phyloP scores from a whole-genome alignment of 2,888 invertebrate species.

The Apotomis capreana region DNA sequence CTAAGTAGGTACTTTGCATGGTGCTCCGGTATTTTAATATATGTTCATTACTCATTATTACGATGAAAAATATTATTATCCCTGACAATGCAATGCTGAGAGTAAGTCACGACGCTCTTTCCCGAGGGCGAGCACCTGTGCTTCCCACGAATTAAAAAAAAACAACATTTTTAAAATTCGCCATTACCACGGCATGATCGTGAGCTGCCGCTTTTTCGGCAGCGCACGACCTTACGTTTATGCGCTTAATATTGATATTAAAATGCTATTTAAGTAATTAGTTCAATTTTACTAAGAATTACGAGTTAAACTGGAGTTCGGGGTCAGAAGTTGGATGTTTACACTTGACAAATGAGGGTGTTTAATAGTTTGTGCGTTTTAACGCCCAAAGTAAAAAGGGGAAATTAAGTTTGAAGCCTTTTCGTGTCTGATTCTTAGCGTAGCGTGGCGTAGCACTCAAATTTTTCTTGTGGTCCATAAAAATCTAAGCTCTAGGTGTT shows the following conservation, averaged over 20 bases:
- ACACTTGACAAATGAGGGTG: no score
- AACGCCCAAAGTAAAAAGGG: no score
- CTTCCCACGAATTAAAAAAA: conserved; percentile 63
- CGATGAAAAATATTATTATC: conserved; percentile 54
- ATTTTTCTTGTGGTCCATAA: no score
- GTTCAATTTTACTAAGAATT: conserved; percentile 26
- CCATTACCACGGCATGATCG: conserved; percentile 64
- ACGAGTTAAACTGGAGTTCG: not conserved
- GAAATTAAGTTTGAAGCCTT: no score
- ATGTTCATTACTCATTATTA: conserved; percentile 60
- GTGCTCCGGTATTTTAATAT: conserved; percentile 54
- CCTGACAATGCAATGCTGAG: conserved; percentile 60
- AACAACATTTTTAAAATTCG: conserved; percentile 63
- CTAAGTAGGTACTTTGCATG: conserved; percentile 55
- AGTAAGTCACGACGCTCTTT: conserved; percentile 77
- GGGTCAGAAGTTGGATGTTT: no score
- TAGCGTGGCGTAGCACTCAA: no score
- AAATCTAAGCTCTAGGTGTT: no score
- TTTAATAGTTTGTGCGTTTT: no score
- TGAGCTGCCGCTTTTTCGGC: conserved; percentile 59
- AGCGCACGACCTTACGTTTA: conserved; percentile 49
- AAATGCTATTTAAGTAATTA: conserved; percentile 33
- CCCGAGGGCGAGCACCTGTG: conserved; percentile 78
- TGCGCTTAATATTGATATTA: conserved; percentile 31
- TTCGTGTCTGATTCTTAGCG: no score